phyloP scores from a whole-genome alignment of 1,140 invertebrate species.

The Zelostemma sp. region DNA sequence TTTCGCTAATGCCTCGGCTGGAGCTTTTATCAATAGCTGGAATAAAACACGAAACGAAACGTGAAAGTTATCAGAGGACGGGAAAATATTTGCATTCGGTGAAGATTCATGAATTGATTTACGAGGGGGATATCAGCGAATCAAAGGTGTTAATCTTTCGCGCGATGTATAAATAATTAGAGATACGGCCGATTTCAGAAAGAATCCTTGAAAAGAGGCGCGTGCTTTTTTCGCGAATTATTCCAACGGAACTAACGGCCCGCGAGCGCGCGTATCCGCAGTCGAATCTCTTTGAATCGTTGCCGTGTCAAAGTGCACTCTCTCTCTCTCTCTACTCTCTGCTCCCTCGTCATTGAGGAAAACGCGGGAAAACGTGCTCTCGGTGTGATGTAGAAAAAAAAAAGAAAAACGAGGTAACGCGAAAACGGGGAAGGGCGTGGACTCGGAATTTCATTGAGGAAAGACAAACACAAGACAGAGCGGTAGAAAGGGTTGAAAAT shows the following conservation, averaged over 20 bases:
- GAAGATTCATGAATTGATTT: background rate
- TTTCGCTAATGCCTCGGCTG: too few relatives aligned
- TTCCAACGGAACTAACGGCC: background rate
- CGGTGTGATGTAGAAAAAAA: too few relatives aligned
- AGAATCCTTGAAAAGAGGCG: too few relatives aligned
- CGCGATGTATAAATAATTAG: background rate
- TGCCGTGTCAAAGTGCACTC: background rate
- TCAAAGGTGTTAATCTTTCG: constrained; percentile 1
- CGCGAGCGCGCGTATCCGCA: background rate
- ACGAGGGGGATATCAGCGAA: constrained; percentile 7
- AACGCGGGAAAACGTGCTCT: constrained; percentile 13
- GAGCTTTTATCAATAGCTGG: too few relatives aligned
- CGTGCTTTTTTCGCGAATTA: background rate
- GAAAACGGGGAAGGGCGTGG: constrained; percentile 3
- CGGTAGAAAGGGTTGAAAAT: constrained; percentile 61
- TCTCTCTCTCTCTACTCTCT: too few relatives aligned
- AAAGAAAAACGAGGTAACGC: constrained; percentile 21
- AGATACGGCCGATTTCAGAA: too few relatives aligned
- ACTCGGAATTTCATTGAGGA: constrained; percentile 38
- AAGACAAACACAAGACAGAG: constrained; percentile 29
- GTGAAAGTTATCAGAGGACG: too few relatives aligned
- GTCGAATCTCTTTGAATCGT: background rate
- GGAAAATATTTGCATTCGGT: too few relatives aligned
- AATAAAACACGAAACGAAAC: too few relatives aligned
- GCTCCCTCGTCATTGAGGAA: constrained; percentile 16